Percentiles rank a stretch among this genome's conserved stretches.
Conservation (phyloP, 2,888 invertebrate species). For the Diarsia mendica region DNA sequence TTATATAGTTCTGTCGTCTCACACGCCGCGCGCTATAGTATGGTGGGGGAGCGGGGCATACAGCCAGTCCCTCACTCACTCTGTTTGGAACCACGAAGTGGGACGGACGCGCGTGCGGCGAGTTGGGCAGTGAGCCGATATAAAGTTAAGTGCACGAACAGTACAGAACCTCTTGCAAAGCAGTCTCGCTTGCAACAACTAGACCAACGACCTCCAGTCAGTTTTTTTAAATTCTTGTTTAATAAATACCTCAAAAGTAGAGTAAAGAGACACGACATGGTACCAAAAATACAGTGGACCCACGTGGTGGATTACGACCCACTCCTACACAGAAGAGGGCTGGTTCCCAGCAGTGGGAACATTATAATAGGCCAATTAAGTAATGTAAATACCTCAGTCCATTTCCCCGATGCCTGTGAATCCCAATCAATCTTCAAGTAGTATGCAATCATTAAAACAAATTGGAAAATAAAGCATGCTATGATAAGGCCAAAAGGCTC, state of each 20-base stretch:
- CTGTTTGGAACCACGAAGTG: no score
- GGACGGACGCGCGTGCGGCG: no score
- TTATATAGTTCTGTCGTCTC: no score
- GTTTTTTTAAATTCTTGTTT: background rate
- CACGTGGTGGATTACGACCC: background rate
- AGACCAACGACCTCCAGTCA: no score
- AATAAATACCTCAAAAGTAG: background rate
- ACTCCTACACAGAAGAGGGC: background rate
- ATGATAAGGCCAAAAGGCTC: background rate
- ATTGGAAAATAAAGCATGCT: conserved; percentile 8
- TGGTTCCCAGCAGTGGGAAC: background rate
- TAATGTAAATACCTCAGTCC: background rate
- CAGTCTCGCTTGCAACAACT: no score
- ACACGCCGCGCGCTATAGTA: no score
- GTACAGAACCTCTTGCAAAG: no score
- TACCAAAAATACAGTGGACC: background rate
- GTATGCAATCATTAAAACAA: background rate
- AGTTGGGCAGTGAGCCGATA: no score
- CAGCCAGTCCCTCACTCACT: no score
- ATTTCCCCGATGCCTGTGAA: conserved; percentile 3
- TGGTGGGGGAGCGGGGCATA: no score
- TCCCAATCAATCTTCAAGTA: background rate
- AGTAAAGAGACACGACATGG: background rate
- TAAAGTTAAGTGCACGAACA: no score
- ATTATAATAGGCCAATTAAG: no score